Evolutionary conservation across 2,888 invertebrate genomes (phyloP), one percentile per base, ranked within the genome.

Genomic region (Harpalus rubripes): DNA sequence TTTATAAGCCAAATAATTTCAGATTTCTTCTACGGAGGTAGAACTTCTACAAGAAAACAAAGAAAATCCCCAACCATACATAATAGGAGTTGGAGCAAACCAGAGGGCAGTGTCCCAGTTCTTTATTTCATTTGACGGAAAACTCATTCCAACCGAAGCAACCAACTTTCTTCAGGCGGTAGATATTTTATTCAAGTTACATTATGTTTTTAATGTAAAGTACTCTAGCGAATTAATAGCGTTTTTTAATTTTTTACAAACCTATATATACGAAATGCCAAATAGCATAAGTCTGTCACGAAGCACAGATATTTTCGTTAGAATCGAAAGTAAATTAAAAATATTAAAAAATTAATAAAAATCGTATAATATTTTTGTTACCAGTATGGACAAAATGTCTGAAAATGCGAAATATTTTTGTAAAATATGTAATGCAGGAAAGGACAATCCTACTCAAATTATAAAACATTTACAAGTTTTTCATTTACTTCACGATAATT

Each of bases 21-120:
- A 59, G 59, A 59, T 59, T 59, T 59, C 59, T n/a, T 59, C 59
- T 15, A 59, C 59, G 8, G 59, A 16, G 16, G 7, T 15, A 59
- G 59, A 59, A 16, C n/a, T 59, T n/a, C 8, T 16, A 8, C n/a
- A 59, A 59, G 59, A 18, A 16, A 59, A 22, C 22, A 22, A 59
- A 59, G 6, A 15, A 59, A 59, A 59, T 59, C 18, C 59, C 8
- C 59, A 59, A 59, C 59, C 59, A 59, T 59, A 59, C 8, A 59
- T 59, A n/a, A 18, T 59, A 8, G 59, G 16, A 8, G 59, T 59
- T 15, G 16, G 59, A 8, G 59, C 59, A 16, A 59, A 59, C 5
- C 15, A 59, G 18, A 12, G 8, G 7, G 59, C 59, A 59, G 18
- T 59, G 5, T 59, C 59, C 1, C 59, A 59, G n/a, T 59, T 16